Conservation (phyloP, 2,797 vertebrate genomes). For the Helicolenus hilgendorfi region DNA sequence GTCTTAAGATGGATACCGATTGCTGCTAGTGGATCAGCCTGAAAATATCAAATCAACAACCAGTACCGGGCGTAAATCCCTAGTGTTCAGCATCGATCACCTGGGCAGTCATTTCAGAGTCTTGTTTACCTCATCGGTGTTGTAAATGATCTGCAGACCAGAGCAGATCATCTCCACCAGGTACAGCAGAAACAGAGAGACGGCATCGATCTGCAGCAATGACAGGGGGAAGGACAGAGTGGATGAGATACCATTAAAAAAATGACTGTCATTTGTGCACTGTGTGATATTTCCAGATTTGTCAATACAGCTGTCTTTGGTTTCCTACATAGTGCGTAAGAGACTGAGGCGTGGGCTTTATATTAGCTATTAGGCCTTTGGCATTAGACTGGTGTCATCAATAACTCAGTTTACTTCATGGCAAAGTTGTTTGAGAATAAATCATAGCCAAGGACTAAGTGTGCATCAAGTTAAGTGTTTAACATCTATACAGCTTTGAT, state of each 20-base stretch:
- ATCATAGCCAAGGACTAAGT: slow-evolving; percentile 4
- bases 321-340: background rate
- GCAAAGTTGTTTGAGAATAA: slow-evolving; percentile 2
- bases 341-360: background rate
- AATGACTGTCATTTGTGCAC: slow-evolving; percentile 8
- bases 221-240: slow-evolving; percentile 12
- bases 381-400: slow-evolving; percentile 5
- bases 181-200: slow-evolving; percentile 96
- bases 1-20: background rate
- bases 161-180: slow-evolving; percentile 99
- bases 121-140: slow-evolving; percentile 96
- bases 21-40: background rate
- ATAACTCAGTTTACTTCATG: slow-evolving; percentile 11
- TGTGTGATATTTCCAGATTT: slow-evolving; percentile 13
- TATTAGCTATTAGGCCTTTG: background rate
- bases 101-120: slow-evolving; percentile 2
- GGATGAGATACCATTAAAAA: background rate
- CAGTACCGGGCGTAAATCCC: slow-evolving; percentile 6
- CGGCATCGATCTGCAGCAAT: slow-evolving; percentile 92
- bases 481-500: background rate
- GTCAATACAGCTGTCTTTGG: slow-evolving; percentile 16
- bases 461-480: background rate
- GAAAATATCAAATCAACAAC: slow-evolving; percentile 26
- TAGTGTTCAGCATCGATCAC: slow-evolving; percentile 15
- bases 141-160: slow-evolving; percentile 98